Conservation (phyloP, 2,113 vertebrate species). For the Syrrhaptes paradoxus region DNA sequence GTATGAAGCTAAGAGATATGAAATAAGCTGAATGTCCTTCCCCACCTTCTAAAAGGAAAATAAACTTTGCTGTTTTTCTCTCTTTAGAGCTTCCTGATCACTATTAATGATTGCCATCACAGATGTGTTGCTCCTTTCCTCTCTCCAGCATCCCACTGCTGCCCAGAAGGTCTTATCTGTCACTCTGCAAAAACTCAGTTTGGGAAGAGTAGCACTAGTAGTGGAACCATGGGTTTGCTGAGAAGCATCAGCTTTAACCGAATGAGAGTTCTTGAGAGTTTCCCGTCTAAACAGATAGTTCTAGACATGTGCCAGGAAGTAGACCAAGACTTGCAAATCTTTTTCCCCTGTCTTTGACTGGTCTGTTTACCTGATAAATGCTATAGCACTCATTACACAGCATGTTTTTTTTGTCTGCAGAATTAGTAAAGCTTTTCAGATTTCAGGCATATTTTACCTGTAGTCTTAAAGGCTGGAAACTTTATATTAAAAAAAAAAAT, state of each 20-base stretch:
- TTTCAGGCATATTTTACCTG: not conserved
- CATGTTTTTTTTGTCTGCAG: not conserved
- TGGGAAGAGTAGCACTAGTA: not conserved
- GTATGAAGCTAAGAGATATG: not conserved
- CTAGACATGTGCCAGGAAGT: not conserved
- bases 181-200: not conserved
- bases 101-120: not conserved
- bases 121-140: not conserved
- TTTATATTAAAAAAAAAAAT: not conserved
- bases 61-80: not conserved
- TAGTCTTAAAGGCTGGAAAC: not conserved
- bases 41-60: not conserved
- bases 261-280: not conserved
- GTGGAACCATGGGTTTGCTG: not conserved
- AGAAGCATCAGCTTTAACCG: not conserved
- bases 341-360: not conserved
- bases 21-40: not conserved
- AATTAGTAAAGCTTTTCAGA: not conserved
- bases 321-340: not conserved
- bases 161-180: not conserved
- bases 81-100: not conserved
- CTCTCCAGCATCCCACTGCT: not conserved
- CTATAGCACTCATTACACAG: not conserved
- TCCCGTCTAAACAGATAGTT: not conserved
- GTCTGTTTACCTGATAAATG: not conserved